phyloP scores from a whole-genome alignment of 2,888 invertebrate species.

The Tetranychus piercei region DNA sequence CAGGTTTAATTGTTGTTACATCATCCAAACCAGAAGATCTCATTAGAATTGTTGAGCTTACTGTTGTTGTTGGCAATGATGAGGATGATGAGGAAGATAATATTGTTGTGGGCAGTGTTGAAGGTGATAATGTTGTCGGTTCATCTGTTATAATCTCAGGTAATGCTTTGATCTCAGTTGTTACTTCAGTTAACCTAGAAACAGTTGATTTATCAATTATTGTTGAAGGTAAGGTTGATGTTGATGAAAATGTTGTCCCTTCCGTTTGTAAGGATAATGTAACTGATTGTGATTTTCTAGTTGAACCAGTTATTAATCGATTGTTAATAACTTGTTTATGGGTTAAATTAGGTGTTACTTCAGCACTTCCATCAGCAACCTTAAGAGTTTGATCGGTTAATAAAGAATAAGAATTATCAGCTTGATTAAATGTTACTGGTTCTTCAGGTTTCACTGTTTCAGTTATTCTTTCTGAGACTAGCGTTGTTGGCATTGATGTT shows the following conservation, averaged over 20 bases:
- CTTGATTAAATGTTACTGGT: not conserved
- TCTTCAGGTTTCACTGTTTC: not conserved
- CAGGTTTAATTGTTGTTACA: not conserved
- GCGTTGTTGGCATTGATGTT: not conserved
- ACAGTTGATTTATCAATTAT: not conserved
- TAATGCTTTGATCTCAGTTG: not conserved
- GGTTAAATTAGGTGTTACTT: slow-evolving; percentile 1
- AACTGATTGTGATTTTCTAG: not conserved
- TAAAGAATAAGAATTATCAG: not conserved
- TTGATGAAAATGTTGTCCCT: not conserved
- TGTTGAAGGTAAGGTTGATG: not conserved
- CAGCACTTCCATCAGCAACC: not conserved
- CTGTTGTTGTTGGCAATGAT: not conserved
- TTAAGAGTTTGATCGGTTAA: not conserved
- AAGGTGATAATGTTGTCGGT: not conserved
- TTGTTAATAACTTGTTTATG: slow-evolving; percentile 1
- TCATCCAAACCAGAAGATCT: not conserved
- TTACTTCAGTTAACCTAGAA: not conserved
- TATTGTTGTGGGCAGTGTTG: not conserved
- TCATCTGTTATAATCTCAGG: not conserved
- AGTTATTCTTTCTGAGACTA: not conserved
- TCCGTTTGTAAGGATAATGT: not conserved
- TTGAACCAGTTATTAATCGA: not conserved
- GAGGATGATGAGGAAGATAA: not conserved
- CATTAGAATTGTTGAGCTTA: not conserved